phyloP scores from a whole-genome alignment of 2,113 vertebrate species.

The Gasterosteus aculeatus region DNA sequence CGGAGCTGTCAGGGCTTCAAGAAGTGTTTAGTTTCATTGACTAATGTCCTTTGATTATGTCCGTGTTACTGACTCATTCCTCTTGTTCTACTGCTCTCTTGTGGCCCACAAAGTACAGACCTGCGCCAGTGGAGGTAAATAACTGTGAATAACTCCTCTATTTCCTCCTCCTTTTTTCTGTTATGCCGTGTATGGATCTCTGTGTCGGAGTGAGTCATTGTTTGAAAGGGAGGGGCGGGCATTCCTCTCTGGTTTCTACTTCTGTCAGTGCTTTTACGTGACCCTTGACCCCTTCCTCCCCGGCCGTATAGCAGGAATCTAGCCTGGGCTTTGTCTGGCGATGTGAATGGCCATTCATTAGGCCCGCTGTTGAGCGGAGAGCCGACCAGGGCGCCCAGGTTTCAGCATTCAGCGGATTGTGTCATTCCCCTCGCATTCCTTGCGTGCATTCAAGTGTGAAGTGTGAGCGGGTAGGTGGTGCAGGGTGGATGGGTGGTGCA shows the following conservation, averaged over 20 bases:
- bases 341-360: slow-evolving; percentile 78
- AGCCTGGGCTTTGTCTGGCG: slow-evolving; percentile 61
- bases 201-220: slow-evolving; percentile 22
- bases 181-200: slow-evolving; percentile 35
- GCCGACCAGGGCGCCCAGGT: slow-evolving; percentile 55
- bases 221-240: slow-evolving; percentile 39
- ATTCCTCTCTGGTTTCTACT: slow-evolving; percentile 73
- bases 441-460: slow-evolving; percentile 76
- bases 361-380: slow-evolving; percentile 58
- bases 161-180: slow-evolving; percentile 26
- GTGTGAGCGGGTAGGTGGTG: slow-evolving; percentile 20
- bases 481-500: slow-evolving; percentile 2
- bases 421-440: slow-evolving; percentile 78
- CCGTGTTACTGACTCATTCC: slow-evolving; percentile 56
- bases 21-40: slow-evolving; percentile 58
- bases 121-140: slow-evolving; percentile 47
- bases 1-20: slow-evolving; percentile 31
- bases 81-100: slow-evolving; percentile 58
- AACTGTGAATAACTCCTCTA: slow-evolving; percentile 50
- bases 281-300: slow-evolving; percentile 61
- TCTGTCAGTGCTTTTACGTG: slow-evolving; percentile 71
- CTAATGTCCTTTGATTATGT: slow-evolving; percentile 74
- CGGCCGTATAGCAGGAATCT: slow-evolving; percentile 49
- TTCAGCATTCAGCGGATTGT: slow-evolving; percentile 65
- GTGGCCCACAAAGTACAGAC: slow-evolving; percentile 44